Conservation (phyloP, 2,888 invertebrate species). For the Temnothorax rugatulus region DNA sequence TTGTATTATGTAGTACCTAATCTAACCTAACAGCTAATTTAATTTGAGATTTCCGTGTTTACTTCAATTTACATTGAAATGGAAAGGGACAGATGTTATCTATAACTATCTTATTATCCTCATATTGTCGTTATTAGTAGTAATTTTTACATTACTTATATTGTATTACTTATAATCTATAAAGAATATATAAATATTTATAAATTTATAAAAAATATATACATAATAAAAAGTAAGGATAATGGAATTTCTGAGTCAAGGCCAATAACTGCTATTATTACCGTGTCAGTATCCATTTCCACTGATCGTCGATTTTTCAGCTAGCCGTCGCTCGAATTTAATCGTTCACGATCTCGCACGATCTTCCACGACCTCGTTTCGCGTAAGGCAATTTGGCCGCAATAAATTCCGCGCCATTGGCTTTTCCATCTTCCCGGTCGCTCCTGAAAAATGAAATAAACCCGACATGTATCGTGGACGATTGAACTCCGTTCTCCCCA, state of each 20-base stretch:
- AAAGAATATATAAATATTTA: background rate
- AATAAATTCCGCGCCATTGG: conserved; percentile 45
- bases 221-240: background rate
- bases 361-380: conserved; percentile 22
- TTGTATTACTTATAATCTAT: background rate
- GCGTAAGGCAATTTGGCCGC: conserved; percentile 38
- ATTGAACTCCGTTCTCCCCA: conserved; percentile 17
- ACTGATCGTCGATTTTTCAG: conserved; percentile 30
- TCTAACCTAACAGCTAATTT: background rate
- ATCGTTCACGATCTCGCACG: conserved; percentile 22
- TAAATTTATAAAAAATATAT: background rate
- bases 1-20: background rate
- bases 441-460: conserved; percentile 16
- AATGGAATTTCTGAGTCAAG: background rate
- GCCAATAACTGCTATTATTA: conserved; percentile 17
- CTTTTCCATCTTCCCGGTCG: conserved; percentile 22
- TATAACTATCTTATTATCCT: background rate
- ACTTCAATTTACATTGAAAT: background rate
- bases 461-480: conserved; percentile 2
- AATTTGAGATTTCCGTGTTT: background rate
- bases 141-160: background rate
- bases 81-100: background rate
- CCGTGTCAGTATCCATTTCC: conserved; percentile 1
- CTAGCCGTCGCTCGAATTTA: conserved; percentile 39
- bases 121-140: background rate